These are phyloP conservation scores for Chrysaora quinquecirrha DNA, from an alignment of 30 jellyfish, hydroid and myxozoan species.

Conservation along the genomic window DNA sequence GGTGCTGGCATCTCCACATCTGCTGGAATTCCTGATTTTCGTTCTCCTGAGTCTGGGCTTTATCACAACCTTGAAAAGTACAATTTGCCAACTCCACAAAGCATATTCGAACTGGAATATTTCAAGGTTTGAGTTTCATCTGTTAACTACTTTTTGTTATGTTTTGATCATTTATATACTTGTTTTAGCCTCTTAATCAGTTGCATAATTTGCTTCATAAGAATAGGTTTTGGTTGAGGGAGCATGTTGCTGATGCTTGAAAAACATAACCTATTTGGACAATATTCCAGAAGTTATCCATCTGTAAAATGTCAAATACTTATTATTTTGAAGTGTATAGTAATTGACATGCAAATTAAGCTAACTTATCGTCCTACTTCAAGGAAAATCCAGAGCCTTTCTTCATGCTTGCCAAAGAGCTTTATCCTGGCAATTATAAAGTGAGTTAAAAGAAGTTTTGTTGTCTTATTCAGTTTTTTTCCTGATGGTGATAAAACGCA, in stretches of 20 bases:
- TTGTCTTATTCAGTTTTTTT: no score
- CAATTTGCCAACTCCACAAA: slow-evolving; percentile 75
- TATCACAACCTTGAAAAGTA: slow-evolving; percentile 74
- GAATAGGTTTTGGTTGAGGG: no score
- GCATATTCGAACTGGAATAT: slow-evolving; percentile 67
- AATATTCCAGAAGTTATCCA: no score
- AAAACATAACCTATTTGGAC: no score
- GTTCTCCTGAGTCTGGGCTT: slow-evolving; percentile 91
- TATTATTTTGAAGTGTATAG: background rate
- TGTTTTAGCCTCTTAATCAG: no score
- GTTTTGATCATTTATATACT: no score
- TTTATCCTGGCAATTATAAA: slow-evolving; percentile 83
- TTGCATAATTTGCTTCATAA: no score
- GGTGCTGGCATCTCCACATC: slow-evolving; percentile 97
- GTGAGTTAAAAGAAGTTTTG: slow-evolving; percentile 19
- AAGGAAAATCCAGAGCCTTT: slow-evolving; percentile 89
- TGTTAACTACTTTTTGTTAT: background rate
- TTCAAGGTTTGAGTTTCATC: slow-evolving; percentile 38
- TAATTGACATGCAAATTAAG: background rate
- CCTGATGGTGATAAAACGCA: no score
- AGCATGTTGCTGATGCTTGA: no score
- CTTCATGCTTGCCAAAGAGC: slow-evolving; percentile 82
- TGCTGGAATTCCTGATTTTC: slow-evolving; percentile 94
- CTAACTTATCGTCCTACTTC: no score
- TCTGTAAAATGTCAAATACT: background rate